These are phyloP conservation scores for Spheniscus humboldti DNA, from an alignment of 2,797 vertebrate genomes.

Conservation along the genomic window DNA sequence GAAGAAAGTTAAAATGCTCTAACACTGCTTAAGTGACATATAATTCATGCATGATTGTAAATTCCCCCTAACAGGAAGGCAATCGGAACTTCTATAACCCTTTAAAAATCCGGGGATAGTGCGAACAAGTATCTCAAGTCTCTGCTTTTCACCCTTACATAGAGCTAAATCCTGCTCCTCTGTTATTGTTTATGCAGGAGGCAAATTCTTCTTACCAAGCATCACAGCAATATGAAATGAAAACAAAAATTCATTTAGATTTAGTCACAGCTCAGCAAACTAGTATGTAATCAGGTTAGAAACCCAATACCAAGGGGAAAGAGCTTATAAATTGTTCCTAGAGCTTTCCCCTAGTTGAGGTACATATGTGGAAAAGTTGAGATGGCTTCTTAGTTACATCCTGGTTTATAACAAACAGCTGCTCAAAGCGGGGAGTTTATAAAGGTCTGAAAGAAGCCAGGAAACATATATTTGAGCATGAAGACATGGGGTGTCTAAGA, in stretches of 20 bases:
- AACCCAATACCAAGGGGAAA: neutral
- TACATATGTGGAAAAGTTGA: neutral
- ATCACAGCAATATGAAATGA: neutral
- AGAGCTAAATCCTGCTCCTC: neutral
- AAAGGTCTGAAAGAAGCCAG: neutral
- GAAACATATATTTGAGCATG: neutral
- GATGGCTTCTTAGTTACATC: neutral
- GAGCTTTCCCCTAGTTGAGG: neutral
- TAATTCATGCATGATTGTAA: neutral
- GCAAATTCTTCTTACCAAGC: neutral
- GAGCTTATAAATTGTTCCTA: neutral
- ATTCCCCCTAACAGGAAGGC: neutral
- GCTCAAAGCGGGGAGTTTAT: neutral
- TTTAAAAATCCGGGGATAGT: neutral
- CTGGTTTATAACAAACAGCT: neutral
- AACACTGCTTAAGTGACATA: neutral
- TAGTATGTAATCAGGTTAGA: neutral
- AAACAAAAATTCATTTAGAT: neutral
- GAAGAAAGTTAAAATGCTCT: neutral
- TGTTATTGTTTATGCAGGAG: neutral
- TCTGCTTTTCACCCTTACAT: neutral
- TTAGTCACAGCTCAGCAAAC: neutral
- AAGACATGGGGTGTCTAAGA: neutral
- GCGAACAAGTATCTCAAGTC: neutral
- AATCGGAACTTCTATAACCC: neutral